Percentiles rank a stretch among this genome's conserved stretches.
phyloP scores from a whole-genome alignment of 2,888 invertebrate genomes.

The Anoplius nigerrimus region DNA sequence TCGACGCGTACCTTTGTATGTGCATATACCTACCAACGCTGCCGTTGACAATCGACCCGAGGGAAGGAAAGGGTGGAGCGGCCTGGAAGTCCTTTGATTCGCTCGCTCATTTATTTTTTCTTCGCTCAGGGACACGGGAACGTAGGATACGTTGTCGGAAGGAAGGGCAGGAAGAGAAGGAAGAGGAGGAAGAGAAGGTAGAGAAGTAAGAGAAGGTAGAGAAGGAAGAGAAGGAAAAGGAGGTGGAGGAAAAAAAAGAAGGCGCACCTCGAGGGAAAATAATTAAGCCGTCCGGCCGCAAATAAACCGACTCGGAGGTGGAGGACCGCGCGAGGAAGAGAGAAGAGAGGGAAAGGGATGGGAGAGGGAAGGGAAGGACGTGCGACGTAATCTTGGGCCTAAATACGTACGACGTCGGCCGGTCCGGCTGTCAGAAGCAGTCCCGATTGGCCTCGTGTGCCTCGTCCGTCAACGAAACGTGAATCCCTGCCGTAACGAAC shows the following conservation, averaged over 20 bases:
- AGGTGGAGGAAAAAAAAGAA: no score
- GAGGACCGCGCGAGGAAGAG: background rate
- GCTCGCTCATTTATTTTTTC: slow-evolving; percentile 38
- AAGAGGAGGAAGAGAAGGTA: background rate
- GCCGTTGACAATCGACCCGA: no score
- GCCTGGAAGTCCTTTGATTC: slow-evolving; percentile 33
- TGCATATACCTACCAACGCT: no score
- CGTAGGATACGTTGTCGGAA: slow-evolving; percentile 14
- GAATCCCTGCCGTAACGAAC: no score
- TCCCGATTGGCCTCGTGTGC: no score
- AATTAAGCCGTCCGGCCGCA: slow-evolving; percentile 26
- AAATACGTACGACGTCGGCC: slow-evolving; percentile 36
- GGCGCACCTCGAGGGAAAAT: slow-evolving; percentile 28
- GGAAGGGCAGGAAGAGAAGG: slow-evolving; percentile 6
- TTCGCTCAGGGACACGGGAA: slow-evolving; percentile 11
- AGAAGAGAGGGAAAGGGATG: slow-evolving; percentile 20
- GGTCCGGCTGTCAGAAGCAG: background rate
- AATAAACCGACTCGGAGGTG: slow-evolving; percentile 28
- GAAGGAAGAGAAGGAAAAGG: slow-evolving; percentile 14
- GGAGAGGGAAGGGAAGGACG: slow-evolving; percentile 13
- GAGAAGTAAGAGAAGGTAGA: no score
- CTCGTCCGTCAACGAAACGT: no score
- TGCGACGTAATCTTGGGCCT: slow-evolving; percentile 37
- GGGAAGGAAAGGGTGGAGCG: background rate
- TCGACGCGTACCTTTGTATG: no score